Percentiles rank a stretch among this genome's conserved stretches.
These are phyloP conservation scores for Dasyprocta punctata DNA, from an alignment of 2,113 vertebrate genomes.

Conservation along the genomic window DNA sequence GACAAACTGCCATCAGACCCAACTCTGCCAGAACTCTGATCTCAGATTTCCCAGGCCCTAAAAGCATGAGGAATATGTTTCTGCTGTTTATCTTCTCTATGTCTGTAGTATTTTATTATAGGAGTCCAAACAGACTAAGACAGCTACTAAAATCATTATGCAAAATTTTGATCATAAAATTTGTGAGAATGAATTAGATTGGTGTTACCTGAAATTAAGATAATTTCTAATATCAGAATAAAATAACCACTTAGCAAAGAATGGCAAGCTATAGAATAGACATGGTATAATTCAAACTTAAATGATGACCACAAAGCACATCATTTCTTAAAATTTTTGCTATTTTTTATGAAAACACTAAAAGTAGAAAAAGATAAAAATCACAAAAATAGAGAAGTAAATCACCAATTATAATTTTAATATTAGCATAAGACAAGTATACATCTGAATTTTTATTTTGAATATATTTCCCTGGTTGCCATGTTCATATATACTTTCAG, in stretches of 20 bases:
- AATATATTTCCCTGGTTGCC: not conserved
- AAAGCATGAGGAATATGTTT: not conserved
- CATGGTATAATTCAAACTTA: not conserved
- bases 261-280: not conserved
- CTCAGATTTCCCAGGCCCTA: not conserved
- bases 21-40: not conserved
- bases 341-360: not conserved
- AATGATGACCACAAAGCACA: no score
- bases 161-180: not conserved
- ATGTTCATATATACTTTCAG: not conserved
- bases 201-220: not conserved
- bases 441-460: constrained; percentile 34
- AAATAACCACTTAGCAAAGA: not conserved
- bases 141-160: not conserved
- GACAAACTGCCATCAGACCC: not conserved
- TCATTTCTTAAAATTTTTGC: not conserved
- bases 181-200: not conserved
- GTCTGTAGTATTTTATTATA: not conserved
- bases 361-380: not conserved
- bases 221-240: not conserved
- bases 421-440: not conserved
- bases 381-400: not conserved
- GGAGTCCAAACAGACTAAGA: not conserved
- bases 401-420: constrained; percentile 18
- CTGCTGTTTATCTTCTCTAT: not conserved